Evolutionary conservation across 2,113 vertebrate genomes (phyloP).

Genomic region (Turnix velox): DNA sequence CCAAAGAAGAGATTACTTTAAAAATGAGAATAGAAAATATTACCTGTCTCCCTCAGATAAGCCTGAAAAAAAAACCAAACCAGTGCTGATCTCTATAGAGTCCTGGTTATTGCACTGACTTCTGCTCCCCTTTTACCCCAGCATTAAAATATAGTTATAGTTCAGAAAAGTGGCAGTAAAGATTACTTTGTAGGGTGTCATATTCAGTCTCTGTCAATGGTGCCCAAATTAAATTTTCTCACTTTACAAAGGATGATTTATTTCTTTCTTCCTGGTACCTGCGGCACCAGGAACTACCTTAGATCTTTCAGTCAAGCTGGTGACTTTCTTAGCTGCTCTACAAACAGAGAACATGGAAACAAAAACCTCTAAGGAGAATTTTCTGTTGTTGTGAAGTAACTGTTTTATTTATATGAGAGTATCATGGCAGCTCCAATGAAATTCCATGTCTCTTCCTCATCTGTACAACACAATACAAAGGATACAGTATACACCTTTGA

Average conservation of each 20-base stretch:
- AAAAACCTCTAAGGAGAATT: not conserved
- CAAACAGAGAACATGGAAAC: not conserved
- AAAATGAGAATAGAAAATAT: not conserved
- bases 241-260: not conserved
- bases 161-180: not conserved
- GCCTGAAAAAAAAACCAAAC: not conserved
- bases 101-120: not conserved
- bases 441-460: not conserved
- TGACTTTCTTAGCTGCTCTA: not conserved
- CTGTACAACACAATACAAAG: not conserved
- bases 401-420: not conserved
- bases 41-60: conserved; percentile 22
- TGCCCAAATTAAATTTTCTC: not conserved
- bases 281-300: not conserved
- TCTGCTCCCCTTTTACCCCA: not conserved
- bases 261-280: not conserved
- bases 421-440: not conserved
- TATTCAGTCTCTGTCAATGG: not conserved
- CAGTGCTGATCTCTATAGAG: not conserved
- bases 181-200: not conserved
- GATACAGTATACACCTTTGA: not conserved
- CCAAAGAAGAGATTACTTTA: not conserved
- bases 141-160: not conserved
- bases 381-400: not conserved
- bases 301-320: not conserved